Evolutionary conservation across 2,797 vertebrate species (phyloP), one percentile per base, ranked within the genome.

Genomic region (Capromys pilorides): DNA sequence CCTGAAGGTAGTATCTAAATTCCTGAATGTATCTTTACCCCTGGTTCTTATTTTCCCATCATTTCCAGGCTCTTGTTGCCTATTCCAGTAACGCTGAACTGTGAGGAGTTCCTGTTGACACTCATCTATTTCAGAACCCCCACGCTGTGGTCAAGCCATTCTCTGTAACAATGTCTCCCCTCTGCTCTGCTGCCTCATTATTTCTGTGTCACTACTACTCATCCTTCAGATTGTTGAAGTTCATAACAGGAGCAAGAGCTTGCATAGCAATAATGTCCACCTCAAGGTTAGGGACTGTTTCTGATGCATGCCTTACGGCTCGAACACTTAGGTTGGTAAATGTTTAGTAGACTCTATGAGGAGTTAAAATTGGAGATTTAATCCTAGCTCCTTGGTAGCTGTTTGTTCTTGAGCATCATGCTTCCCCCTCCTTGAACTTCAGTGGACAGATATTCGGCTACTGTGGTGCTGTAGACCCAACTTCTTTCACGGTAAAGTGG

Each of bases 331-430:
- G 36, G 11, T 90, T 57, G 51, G 45, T 57, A 77, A 51, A 79
- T 90, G 9, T 49, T 82, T n/a, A 77, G 66, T 11, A 77, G 81
- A 92, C 49, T 71, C n/a, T 14, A 41, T 39, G 31, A 61, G 66
- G 67, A 90, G 24, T 92, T 64, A 91, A 90, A 28, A 67, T 12
- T 12, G 8, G 16, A 33, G 10, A 85, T 93, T 94, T 79, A 94
- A 59, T 91, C 75, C 28, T 45, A 4, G 33, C 18, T 12, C n/a
- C 4, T 57, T 85, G 62, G 6, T 71, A 78, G 10, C 45, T 91
- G 6, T 78, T 28, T 84, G 24, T 5, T 59, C 62, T 93, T 90
- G 4, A 66, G 31, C 4, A 14, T 22, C 77, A 83, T 24, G 39
- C 13, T 75, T 87, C n/a, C 5, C 12, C 28, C 4, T 66, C 51